phyloP scores from a whole-genome alignment of 1,140 invertebrate species.

The Uloborus diversus region DNA sequence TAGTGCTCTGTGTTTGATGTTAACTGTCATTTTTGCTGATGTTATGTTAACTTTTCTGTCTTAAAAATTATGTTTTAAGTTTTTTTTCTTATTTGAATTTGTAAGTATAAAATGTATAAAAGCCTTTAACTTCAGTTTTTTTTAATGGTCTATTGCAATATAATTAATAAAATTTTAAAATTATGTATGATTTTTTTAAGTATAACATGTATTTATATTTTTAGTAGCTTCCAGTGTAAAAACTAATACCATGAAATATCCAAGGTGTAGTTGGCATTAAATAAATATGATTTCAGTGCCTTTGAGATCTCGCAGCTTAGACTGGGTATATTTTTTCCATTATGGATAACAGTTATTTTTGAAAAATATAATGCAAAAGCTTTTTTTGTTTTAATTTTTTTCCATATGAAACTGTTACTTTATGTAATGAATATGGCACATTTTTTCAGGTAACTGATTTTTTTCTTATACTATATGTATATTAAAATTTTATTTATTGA shows the following conservation, averaged over 20 bases:
- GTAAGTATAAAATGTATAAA: no score
- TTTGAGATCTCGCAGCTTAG: not conserved
- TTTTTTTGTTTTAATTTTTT: constrained; percentile 1
- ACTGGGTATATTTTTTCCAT: no score
- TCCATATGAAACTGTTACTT: no score
- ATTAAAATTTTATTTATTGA: not conserved
- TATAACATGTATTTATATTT: not conserved
- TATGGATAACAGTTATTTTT: no score
- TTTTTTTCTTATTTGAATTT: no score
- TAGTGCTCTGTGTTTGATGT: constrained; percentile 48
- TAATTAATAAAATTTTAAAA: not conserved
- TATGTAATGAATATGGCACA: no score
- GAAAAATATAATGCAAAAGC: not conserved
- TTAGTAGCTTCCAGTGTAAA: not conserved
- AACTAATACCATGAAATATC: not conserved
- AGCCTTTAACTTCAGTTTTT: not conserved
- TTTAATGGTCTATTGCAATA: not conserved
- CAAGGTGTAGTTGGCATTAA: not conserved
- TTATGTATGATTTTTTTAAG: no score
- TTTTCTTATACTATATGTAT: no score
- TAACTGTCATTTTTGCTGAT: not conserved
- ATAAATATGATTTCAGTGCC: constrained; percentile 30
- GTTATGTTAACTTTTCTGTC: not conserved
- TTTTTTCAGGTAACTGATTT: no score
- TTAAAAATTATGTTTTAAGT: no score